A percentile compares a stretch with the other conserved stretches of the same genome.
These are phyloP conservation scores for Cygnus atratus DNA, from an alignment of 2,113 vertebrate genomes.

Conservation along the genomic window DNA sequence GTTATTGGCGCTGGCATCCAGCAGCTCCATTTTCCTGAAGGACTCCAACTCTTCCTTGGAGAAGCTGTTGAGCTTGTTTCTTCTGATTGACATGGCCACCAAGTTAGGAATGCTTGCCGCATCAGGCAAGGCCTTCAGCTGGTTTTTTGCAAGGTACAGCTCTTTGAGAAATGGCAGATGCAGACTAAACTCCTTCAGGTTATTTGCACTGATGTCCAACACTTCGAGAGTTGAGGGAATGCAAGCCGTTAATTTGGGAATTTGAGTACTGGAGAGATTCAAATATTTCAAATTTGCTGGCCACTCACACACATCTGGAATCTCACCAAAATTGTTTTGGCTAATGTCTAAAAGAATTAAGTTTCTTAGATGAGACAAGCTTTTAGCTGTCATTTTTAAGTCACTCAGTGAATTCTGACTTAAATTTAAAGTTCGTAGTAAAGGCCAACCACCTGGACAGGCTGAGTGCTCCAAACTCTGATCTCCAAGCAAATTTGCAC, in stretches of 20 bases:
- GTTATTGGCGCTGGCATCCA: constrained; percentile 83
- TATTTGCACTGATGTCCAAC: constrained; percentile 87
- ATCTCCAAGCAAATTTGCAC: constrained; percentile 75
- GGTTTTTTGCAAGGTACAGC: constrained; percentile 86
- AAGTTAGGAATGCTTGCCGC: constrained; percentile 71
- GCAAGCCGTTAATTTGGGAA: constrained; percentile 73
- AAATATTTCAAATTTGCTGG: constrained; percentile 76
- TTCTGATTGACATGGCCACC: constrained; percentile 71
- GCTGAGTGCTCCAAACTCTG: constrained; percentile 5
- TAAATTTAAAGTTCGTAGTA: constrained; percentile 76
- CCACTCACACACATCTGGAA: constrained; percentile 76
- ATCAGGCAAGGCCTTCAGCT: constrained; percentile 77
- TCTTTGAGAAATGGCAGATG: constrained; percentile 77
- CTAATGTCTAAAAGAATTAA: constrained; percentile 82
- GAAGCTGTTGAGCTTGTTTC: constrained; percentile 81
- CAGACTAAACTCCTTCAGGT: constrained; percentile 74
- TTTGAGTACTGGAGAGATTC: constrained; percentile 84
- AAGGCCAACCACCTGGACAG: constrained; percentile 52
- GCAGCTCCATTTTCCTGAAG: constrained; percentile 68
- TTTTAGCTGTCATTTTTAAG: constrained; percentile 52
- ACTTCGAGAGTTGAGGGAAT: constrained; percentile 78
- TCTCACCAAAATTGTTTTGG: constrained; percentile 77
- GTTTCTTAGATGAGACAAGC: constrained; percentile 69
- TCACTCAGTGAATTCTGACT: constrained; percentile 74
- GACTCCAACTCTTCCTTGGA: constrained; percentile 68